phyloP scores from a whole-genome alignment of 1,140 invertebrate genomes.

The Ips typographus region DNA sequence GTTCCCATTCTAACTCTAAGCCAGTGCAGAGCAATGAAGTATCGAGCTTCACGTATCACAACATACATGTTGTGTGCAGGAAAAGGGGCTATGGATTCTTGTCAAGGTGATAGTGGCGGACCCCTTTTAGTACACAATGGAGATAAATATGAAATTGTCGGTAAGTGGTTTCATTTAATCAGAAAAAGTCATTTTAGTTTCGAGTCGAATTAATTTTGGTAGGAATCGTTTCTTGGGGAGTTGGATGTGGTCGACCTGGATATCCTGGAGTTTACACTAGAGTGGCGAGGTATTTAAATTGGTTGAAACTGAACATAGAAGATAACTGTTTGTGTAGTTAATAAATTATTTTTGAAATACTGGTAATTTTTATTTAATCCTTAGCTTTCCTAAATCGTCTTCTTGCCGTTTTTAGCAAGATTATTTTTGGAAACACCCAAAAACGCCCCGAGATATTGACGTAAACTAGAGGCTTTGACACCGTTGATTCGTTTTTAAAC shows the following conservation, averaged over 20 bases:
- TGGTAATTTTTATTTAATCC: too few relatives aligned
- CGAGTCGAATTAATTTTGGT: conserved; percentile 15
- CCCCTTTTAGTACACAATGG: conserved; percentile 71
- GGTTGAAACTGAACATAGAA: conserved; percentile 64
- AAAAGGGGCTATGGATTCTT: conserved; percentile 76
- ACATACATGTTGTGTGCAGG: conserved; percentile 80
- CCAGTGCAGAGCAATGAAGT: conserved; percentile 80
- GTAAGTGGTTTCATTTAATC: conserved; percentile 52
- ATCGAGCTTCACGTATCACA: conserved; percentile 76
- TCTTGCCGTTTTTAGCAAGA: too few relatives aligned
- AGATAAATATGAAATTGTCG: conserved; percentile 73
- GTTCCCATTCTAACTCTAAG: conserved; percentile 78
- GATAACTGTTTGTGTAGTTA: conserved; percentile 61
- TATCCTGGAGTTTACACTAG: conserved; percentile 73
- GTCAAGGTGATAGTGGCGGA: conserved; percentile 83
- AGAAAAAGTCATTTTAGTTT: not conserved
- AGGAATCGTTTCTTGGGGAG: conserved; percentile 68
- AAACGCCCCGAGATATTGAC: too few relatives aligned
- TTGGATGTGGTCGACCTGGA: conserved; percentile 63
- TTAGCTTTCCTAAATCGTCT: not conserved
- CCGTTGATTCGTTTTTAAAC: too few relatives aligned
- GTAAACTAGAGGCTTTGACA: too few relatives aligned
- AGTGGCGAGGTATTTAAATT: conserved; percentile 65
- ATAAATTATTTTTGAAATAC: conserved; percentile 21
- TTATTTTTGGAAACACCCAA: too few relatives aligned